A percentile compares a stretch with the other conserved stretches of the same genome.
These are phyloP conservation scores for Luffia ferchaultella DNA, from an alignment of 2,888 invertebrate species.

Conservation along the genomic window DNA sequence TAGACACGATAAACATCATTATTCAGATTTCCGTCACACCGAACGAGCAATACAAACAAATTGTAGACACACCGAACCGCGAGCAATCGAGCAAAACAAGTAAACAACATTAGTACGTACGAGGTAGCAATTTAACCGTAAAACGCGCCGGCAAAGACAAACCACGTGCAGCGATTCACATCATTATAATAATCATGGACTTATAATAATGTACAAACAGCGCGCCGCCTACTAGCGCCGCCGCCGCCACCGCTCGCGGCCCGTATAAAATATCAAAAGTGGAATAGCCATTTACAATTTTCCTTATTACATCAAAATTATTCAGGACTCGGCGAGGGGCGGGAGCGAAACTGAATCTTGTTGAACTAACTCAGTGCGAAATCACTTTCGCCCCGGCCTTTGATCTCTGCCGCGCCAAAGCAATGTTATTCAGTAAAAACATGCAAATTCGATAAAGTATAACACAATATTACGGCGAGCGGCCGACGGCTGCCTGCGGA, in stretches of 20 bases:
- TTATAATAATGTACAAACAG: constrained; percentile 21
- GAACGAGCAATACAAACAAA: constrained; percentile 2
- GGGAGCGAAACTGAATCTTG: constrained; percentile 56
- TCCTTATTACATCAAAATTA: constrained; percentile 60
- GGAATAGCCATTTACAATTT: constrained; percentile 56
- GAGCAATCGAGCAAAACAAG: constrained; percentile 10
- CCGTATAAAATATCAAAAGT: constrained; percentile 29
- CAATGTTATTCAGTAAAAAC: constrained; percentile 67
- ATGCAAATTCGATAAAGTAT: constrained; percentile 67
- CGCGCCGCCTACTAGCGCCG: too few relatives aligned
- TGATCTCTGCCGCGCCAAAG: constrained; percentile 62
- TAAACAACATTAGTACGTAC: constrained; percentile 8
- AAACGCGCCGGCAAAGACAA: constrained; percentile 6
- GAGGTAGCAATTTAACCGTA: not conserved
- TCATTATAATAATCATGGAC: too few relatives aligned
- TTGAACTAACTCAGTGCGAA: constrained; percentile 65
- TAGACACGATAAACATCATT: constrained; percentile 1
- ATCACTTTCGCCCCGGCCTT: constrained; percentile 61
- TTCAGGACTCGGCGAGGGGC: constrained; percentile 45
- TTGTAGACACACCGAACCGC: constrained; percentile 1
- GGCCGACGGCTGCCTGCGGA: constrained; percentile 29
- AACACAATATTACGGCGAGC: constrained; percentile 60
- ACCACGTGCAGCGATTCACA: constrained; percentile 22
- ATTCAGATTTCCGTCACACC: constrained; percentile 19
- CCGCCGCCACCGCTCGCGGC: not conserved